Evolutionary conservation across 1,140 invertebrate species (phyloP), one percentile per base, ranked within the genome.

Genomic region (Ceratina japonica): DNA sequence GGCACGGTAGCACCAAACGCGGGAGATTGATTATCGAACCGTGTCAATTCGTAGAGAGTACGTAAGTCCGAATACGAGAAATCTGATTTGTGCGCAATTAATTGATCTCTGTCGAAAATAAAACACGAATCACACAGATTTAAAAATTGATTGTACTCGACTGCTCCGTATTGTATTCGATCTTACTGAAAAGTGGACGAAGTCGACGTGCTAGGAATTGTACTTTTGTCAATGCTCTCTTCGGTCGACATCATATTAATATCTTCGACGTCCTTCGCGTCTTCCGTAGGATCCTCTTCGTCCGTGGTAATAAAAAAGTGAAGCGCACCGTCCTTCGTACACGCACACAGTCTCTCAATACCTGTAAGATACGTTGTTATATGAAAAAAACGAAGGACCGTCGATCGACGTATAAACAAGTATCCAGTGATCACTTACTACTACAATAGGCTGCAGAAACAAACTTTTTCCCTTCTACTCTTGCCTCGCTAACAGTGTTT

Each of bases 1-100:
- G 97, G 97, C 0, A 98, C 96, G n/a, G 97, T 97, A 8, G 97
- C 97, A 66, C 96, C 95, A 88, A 97, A 98, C 3, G 95, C 90
- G 2, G 94, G 82, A 90, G 94, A 91, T 89, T 94, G 87, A 88
- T 93, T 90, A 92, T 94, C 94, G 92, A 95, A 96, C 82, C 93
- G 91, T 5, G 95, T 96, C 12, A 96, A 89, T 74, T 94, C 93
- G 73, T 95, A 94, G 0, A 96, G 90, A 5, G 91, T 85, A 64
- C 93, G 91, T 66, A 96, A 90, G 81, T 94, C 94, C 10, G 93
- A 90, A 24, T 94, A 89, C 44, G 90, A 90, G 27, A 96, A 88
- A 51, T 91, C 91, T 7, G 92, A 84, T 79, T 94, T 93, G 83
- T 95, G 93, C 15, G 95, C 94, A 58, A 96, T 83, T 81, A 92